These are phyloP conservation scores for Cliona cf. orientalis DNA, from an alignment of 37 sponge, comb jelly and placozoan species.

Conservation along the genomic window DNA sequence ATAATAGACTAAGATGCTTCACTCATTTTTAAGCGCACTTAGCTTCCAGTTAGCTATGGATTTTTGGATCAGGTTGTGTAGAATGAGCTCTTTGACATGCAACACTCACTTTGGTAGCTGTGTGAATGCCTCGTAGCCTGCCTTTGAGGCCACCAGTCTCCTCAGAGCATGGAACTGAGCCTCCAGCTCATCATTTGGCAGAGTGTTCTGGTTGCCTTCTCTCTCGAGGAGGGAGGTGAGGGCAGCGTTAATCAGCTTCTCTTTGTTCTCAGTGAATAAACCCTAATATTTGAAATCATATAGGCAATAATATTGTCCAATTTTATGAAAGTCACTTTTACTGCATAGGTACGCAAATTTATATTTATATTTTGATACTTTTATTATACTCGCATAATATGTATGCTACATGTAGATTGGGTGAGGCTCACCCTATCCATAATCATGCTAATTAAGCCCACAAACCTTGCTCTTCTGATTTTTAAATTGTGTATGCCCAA, in stretches of 20 bases:
- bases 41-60: too few species aligned
- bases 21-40: too few species aligned
- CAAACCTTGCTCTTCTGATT: too few species aligned
- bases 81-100: too few species aligned
- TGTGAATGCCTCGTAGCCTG: conserved; percentile 95
- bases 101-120: conserved; percentile 77
- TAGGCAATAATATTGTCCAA: too few species aligned
- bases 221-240: conserved; percentile 77
- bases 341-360: neutral
- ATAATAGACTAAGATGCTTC: too few species aligned
- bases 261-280: conserved; percentile 98
- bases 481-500: too few species aligned
- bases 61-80: too few species aligned
- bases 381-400: neutral
- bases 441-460: too few species aligned
- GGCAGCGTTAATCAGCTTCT: conserved; percentile 90
- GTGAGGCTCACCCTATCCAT: too few species aligned
- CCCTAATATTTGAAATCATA: too few species aligned
- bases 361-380: neutral
- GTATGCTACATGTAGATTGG: too few species aligned
- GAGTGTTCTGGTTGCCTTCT: conserved; percentile 70
- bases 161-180: conserved; percentile 97
- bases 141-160: conserved; percentile 96
- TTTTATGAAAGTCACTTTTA: neutral
- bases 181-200: conserved; percentile 84